Evolutionary conservation across 2,113 vertebrate genomes (phyloP).

Genomic region (Opisthocomus hoazin): DNA sequence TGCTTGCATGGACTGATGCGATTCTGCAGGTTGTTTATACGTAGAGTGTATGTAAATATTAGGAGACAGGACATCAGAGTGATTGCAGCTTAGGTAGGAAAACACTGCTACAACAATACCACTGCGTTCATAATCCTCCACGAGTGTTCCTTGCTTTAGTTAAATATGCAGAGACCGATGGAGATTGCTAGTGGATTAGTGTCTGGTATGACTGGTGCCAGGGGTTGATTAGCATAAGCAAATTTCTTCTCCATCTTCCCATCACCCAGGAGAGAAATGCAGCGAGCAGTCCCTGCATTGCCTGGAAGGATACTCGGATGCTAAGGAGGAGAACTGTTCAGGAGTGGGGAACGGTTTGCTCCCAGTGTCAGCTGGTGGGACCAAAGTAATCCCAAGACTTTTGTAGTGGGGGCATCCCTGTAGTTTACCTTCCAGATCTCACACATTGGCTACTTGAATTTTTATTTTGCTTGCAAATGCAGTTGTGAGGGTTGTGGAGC

Average conservation of each 20-base stretch:
- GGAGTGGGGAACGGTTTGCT: not conserved
- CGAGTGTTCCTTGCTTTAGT: slow-evolving; percentile 13
- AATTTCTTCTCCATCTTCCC: slow-evolving; percentile 13
- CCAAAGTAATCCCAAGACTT: not conserved
- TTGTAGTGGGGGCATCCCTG: not conserved
- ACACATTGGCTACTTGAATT: not conserved
- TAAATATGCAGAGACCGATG: slow-evolving; percentile 55
- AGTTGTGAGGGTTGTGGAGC: not conserved
- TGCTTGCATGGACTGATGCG: not conserved
- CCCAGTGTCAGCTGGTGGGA: not conserved
- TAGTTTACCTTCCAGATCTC: not conserved
- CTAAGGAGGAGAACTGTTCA: not conserved
- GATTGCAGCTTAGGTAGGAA: slow-evolving; percentile 1
- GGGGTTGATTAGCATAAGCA: slow-evolving; percentile 58
- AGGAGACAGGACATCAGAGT: not conserved
- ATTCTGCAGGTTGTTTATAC: not conserved
- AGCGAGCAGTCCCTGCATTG: not conserved
- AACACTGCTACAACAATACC: slow-evolving; percentile 39
- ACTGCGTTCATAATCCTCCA: slow-evolving; percentile 22
- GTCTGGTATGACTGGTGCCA: slow-evolving; percentile 5
- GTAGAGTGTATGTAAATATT: not conserved
- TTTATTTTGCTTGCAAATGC: not conserved
- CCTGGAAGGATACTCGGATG: not conserved
- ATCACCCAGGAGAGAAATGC: not conserved
- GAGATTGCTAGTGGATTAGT: slow-evolving; percentile 57